A percentile compares a stretch with the other conserved stretches of the same genome.
Conservation (phyloP, 2,113 vertebrate species). For the Percina caprodes region DNA sequence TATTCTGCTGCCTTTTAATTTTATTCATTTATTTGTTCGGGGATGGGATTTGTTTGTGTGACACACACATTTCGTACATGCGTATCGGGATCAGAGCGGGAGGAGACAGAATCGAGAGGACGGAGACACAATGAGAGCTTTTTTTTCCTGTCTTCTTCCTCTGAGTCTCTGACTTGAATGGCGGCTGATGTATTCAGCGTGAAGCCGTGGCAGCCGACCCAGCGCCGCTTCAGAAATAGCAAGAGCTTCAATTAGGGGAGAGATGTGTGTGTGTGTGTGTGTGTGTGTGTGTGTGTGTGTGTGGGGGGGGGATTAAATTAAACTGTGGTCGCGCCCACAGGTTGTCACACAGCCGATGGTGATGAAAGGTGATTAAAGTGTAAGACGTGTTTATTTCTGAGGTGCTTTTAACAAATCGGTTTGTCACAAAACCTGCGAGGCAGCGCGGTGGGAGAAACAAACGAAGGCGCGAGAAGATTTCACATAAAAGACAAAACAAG, state of each 20-base stretch:
- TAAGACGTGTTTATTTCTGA: constrained; percentile 53
- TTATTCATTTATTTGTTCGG: constrained; percentile 58
- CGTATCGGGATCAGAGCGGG: constrained; percentile 52
- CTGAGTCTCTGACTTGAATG: constrained; percentile 59
- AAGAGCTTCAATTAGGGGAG: constrained; percentile 54
- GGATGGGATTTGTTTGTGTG: constrained; percentile 57
- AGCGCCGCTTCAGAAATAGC: constrained; percentile 64
- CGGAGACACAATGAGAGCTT: constrained; percentile 68
- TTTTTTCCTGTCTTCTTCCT: constrained; percentile 64
- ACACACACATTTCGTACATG: constrained; percentile 26
- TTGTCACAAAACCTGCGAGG: constrained; percentile 13
- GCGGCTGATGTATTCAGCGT: constrained; percentile 55
- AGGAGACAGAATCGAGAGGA: constrained; percentile 57
- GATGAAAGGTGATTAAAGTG: constrained; percentile 63
- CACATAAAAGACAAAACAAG: constrained; percentile 16
- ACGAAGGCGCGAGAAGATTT: neutral
- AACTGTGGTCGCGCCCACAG: constrained; percentile 47
- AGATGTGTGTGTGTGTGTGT: constrained; percentile 7
- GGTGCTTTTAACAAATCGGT: constrained; percentile 40
- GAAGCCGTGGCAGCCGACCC: too few relatives aligned
- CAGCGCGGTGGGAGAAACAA: too few relatives aligned
- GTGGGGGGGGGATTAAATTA: constrained; percentile 46
- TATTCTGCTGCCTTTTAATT: constrained; percentile 58
- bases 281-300: too few relatives aligned
- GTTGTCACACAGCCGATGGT: constrained; percentile 58